These are phyloP conservation scores for Caenorhabditis auriculariae DNA, from an alignment of 2,888 invertebrate species.

Conservation along the genomic window DNA sequence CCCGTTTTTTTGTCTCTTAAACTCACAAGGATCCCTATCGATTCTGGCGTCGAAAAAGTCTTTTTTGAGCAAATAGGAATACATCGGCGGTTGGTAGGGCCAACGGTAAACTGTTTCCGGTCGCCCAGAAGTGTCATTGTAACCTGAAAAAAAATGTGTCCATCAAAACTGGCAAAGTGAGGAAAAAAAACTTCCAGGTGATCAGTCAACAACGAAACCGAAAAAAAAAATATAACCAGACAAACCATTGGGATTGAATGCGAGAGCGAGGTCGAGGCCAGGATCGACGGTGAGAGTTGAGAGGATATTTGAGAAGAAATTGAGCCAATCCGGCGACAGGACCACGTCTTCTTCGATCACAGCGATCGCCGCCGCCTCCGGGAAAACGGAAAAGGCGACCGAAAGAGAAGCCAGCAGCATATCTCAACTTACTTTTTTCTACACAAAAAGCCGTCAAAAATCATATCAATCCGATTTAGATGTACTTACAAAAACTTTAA, in stretches of 20 bases:
- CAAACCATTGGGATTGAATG: constrained; percentile 44
- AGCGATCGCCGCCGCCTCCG: constrained; percentile 32
- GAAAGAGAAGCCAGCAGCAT: constrained; percentile 23
- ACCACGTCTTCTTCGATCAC: constrained; percentile 43
- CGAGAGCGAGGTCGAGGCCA: constrained; percentile 24
- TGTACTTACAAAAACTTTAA: too few species aligned
- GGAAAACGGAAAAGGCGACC: constrained; percentile 37
- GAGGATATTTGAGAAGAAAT: constrained; percentile 33
- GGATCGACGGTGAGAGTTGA: constrained; percentile 17
- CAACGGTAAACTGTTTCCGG: constrained; percentile 30
- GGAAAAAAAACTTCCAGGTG: too few species aligned
- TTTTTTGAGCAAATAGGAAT: constrained; percentile 38
- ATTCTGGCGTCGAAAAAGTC: constrained; percentile 11
- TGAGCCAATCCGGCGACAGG: constrained; percentile 33
- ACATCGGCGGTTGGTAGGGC: constrained; percentile 26
- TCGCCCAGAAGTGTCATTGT: constrained; percentile 23
- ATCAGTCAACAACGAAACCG: not conserved
- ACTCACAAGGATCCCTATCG: constrained; percentile 1
- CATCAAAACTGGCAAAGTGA: not conserved
- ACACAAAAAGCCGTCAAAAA: too few species aligned
- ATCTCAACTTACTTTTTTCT: constrained; percentile 18
- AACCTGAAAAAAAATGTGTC: constrained; percentile 14
- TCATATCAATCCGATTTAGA: too few species aligned
- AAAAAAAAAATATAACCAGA: not conserved
- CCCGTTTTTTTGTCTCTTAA: too few species aligned